Evolutionary conservation across 2,888 invertebrate species (phyloP).

Genomic region (Salticus scenicus): DNA sequence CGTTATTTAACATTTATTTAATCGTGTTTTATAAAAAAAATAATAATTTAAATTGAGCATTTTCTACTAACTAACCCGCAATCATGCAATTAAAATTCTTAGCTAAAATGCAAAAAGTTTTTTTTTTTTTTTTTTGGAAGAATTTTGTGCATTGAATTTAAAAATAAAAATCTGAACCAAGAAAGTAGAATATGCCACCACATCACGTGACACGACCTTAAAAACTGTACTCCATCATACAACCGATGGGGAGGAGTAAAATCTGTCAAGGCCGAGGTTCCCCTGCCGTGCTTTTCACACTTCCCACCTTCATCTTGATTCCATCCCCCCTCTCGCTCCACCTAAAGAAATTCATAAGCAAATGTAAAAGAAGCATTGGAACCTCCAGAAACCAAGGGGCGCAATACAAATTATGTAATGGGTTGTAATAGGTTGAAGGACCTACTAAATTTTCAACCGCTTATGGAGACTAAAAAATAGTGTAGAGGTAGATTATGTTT

Average conservation of each 20-base stretch:
- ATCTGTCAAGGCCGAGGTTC: slow-evolving; percentile 32
- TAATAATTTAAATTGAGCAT: too few relatives aligned
- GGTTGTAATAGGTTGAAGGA: not conserved
- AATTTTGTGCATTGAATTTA: too few relatives aligned
- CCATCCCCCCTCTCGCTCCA: not conserved
- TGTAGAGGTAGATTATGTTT: too few relatives aligned
- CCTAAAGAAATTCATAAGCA: not conserved
- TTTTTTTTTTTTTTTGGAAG: too few relatives aligned
- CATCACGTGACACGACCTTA: slow-evolving; percentile 31
- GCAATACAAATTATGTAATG: slow-evolving; percentile 19
- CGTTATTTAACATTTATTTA: too few relatives aligned
- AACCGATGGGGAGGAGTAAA: slow-evolving; percentile 4
- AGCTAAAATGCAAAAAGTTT: too few relatives aligned
- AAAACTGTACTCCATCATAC: slow-evolving; percentile 20
- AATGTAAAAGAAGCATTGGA: not conserved
- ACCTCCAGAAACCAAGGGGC: not conserved
- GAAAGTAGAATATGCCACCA: not conserved
- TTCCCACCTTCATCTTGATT: slow-evolving; percentile 21
- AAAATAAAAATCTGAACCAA: too few relatives aligned
- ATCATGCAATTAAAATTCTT: too few relatives aligned
- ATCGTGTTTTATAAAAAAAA: too few relatives aligned
- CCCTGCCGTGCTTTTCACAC: slow-evolving; percentile 32
- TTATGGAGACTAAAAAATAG: too few relatives aligned
- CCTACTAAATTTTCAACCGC: too few relatives aligned
- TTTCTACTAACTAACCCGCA: too few relatives aligned